phyloP scores from a whole-genome alignment of 2,888 invertebrate species.

The Phengaris alcon region DNA sequence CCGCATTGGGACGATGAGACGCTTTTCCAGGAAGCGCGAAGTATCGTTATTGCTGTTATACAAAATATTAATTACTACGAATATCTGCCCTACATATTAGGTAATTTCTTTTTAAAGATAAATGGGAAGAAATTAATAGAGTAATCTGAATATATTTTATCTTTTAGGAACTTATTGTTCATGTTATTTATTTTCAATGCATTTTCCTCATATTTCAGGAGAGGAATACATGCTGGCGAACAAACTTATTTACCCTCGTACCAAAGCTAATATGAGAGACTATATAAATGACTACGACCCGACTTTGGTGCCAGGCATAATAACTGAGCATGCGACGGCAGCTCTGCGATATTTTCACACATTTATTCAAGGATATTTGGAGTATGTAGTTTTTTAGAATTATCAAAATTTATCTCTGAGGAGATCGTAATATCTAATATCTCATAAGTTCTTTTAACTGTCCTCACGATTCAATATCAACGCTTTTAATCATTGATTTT shows the following conservation, averaged over 20 bases:
- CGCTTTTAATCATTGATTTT: no score
- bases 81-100: constrained; percentile 13
- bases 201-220: constrained; percentile 36
- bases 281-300: constrained; percentile 42
- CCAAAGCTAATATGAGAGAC: constrained; percentile 10
- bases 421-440: no score
- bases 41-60: constrained; percentile 15
- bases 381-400: constrained; percentile 53
- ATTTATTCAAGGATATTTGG: constrained; percentile 78
- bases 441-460: no score
- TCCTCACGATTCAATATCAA: no score
- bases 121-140: no score
- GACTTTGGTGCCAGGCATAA: constrained; percentile 36
- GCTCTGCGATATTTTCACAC: constrained; percentile 83
- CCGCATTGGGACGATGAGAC: constrained; percentile 20
- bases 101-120: constrained; percentile 1
- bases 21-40: constrained; percentile 12
- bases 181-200: no score
- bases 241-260: constrained; percentile 36
- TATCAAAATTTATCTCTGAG: no score
- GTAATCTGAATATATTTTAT: no score
- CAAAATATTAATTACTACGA: constrained; percentile 29
- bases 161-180: no score
- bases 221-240: constrained; percentile 33
- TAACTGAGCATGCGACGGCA: constrained; percentile 74